Evolutionary conservation across 2,888 invertebrate genomes (phyloP).

Genomic region (Embidobia sp.): DNA sequence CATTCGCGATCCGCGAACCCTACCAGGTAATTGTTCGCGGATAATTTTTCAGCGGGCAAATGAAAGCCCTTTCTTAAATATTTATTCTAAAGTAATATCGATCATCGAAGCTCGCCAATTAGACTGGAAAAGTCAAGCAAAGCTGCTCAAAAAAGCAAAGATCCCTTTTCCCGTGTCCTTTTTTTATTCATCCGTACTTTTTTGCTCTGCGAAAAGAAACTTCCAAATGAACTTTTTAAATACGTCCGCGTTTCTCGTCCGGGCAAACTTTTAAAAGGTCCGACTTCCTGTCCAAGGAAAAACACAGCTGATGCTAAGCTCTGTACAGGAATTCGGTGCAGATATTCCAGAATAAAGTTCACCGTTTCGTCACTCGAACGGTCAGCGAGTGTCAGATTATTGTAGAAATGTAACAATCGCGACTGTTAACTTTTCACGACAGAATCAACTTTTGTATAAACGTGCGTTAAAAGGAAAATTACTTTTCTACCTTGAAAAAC

Average conservation of each 20-base stretch:
- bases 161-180: constrained; percentile 16
- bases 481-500: too few relatives aligned
- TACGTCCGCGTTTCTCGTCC: constrained; percentile 55
- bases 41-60: background rate
- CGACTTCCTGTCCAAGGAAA: constrained; percentile 60
- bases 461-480: too few relatives aligned
- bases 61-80: constrained; percentile 24
- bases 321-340: constrained; percentile 49
- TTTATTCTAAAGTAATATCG: constrained; percentile 43
- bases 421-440: background rate
- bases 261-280: constrained; percentile 64
- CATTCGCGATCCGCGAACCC: too few relatives aligned
- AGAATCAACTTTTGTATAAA: too few relatives aligned
- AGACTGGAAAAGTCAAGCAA: constrained; percentile 60
- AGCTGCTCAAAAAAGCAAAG: constrained; percentile 28
- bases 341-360: constrained; percentile 52
- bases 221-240: constrained; percentile 65
- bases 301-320: constrained; percentile 62
- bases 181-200: constrained; percentile 40
- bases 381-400: constrained; percentile 14
- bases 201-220: constrained; percentile 59
- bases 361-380: constrained; percentile 28
- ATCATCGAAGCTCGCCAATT: constrained; percentile 49
- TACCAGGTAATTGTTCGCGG: background rate
- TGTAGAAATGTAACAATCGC: too few relatives aligned